A percentile compares a stretch with the other conserved stretches of the same genome.
These are phyloP conservation scores for Ceratitis capitata DNA, from an alignment of 1,140 invertebrate species.

Conservation along the genomic window DNA sequence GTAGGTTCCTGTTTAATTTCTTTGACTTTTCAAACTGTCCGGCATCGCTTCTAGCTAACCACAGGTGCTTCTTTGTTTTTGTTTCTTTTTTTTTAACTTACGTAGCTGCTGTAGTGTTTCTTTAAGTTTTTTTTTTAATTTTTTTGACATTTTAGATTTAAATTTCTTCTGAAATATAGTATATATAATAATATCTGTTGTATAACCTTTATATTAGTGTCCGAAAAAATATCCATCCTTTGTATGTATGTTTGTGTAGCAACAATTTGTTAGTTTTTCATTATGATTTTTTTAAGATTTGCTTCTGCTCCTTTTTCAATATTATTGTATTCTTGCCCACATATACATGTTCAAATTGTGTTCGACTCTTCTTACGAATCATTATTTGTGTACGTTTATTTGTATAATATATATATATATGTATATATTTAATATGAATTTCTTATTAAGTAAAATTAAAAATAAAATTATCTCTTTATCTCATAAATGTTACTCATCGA, in stretches of 20 bases:
- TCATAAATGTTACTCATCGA: slow-evolving; percentile 16
- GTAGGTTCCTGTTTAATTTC: slow-evolving; percentile 30
- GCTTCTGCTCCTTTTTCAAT: not conserved
- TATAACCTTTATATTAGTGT: slow-evolving; percentile 24
- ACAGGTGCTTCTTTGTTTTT: slow-evolving; percentile 55
- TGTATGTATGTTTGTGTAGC: slow-evolving; percentile 9
- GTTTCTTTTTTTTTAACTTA: slow-evolving; percentile 46
- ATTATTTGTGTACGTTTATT: not conserved
- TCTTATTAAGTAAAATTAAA: slow-evolving; percentile 24
- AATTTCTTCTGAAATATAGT: slow-evolving; percentile 41
- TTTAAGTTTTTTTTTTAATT: slow-evolving; percentile 35
- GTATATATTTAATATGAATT: not conserved
- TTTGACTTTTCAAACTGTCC: not conserved
- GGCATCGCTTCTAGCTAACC: slow-evolving; percentile 21
- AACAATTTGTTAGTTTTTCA: not conserved
- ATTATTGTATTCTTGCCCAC: not conserved
- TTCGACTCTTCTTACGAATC: not conserved
- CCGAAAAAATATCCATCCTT: slow-evolving; percentile 3
- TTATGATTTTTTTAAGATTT: slow-evolving; percentile 11
- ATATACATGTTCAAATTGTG: not conserved
- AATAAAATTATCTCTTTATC: slow-evolving; percentile 5
- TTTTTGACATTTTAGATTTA: slow-evolving; percentile 46
- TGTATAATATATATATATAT: slow-evolving; percentile 17
- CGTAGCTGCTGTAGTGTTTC: not conserved
- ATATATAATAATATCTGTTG: slow-evolving; percentile 16